Percentiles rank a stretch among this genome's conserved stretches.
phyloP scores from a whole-genome alignment of 2,113 vertebrate species.

The Etheostoma spectabile region DNA sequence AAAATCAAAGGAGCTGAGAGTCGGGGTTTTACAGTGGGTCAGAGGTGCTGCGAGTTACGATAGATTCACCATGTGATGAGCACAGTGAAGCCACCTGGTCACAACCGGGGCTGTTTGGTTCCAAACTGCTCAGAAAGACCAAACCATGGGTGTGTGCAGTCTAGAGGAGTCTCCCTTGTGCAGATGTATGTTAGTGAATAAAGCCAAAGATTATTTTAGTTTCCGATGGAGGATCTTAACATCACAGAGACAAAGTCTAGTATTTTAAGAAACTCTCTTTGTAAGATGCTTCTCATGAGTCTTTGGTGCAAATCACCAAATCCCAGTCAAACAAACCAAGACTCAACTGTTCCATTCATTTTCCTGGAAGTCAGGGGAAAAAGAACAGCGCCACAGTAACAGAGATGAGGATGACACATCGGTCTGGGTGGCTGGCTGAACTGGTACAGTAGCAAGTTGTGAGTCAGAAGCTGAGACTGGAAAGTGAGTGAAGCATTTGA shows the following conservation, averaged over 20 bases:
- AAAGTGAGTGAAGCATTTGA: conserved; percentile 69
- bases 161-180: conserved; percentile 16
- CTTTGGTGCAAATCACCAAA: conserved; percentile 55
- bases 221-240: conserved; percentile 58
- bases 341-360: conserved; percentile 73
- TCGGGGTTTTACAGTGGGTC: conserved; percentile 41
- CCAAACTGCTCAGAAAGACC: conserved; percentile 46
- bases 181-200: conserved; percentile 52
- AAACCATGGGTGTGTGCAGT: conserved; percentile 44
- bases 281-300: conserved; percentile 48
- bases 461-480: conserved; percentile 64
- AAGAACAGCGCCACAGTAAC: conserved; percentile 55
- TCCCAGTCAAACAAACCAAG: conserved; percentile 70
- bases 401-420: conserved; percentile 62
- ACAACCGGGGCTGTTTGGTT: conserved; percentile 22
- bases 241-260: conserved; percentile 40
- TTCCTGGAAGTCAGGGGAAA: conserved; percentile 65
- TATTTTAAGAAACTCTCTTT: conserved; percentile 71
- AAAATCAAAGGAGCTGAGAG: conserved; percentile 49
- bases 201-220: conserved; percentile 60
- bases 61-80: conserved; percentile 22
- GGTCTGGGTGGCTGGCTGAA: conserved; percentile 49
- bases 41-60: conserved; percentile 17
- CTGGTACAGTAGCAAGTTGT: conserved; percentile 64
- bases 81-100: conserved; percentile 27